Evolutionary conservation across 2,888 invertebrate genomes (phyloP).

Genomic region (Julus scandinavius): DNA sequence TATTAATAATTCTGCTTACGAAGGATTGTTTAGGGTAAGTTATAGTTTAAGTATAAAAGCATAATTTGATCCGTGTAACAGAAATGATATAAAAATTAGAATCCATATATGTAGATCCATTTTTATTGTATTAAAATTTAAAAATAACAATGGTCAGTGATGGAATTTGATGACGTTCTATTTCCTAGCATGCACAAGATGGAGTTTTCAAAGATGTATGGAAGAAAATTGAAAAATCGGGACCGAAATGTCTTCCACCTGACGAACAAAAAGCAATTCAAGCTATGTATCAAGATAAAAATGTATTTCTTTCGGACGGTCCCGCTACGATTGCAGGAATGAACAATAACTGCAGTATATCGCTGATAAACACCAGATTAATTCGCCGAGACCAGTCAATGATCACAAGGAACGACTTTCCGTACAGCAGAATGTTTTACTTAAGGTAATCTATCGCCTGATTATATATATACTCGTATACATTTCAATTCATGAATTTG

Average conservation of each 20-base stretch:
- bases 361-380: neutral
- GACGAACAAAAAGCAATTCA: neutral
- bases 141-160: too few species aligned
- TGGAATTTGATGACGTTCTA: neutral
- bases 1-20: neutral
- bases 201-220: neutral
- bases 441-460: neutral
- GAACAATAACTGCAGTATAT: conserved; percentile 16
- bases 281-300: neutral
- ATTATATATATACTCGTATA: too few species aligned
- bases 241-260: neutral
- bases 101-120: too few species aligned
- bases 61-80: too few species aligned
- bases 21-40: conserved; percentile 28
- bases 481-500: too few species aligned
- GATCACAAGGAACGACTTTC: neutral
- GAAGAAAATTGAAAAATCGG: neutral
- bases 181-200: neutral
- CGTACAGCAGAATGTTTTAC: conserved; percentile 16
- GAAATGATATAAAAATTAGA: too few species aligned
- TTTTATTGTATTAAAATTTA: too few species aligned
- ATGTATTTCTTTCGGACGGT: neutral
- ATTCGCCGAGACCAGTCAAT: neutral
- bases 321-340: neutral
- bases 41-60: neutral